A percentile compares a stretch with the other conserved stretches of the same genome.
Evolutionary conservation across 2,113 vertebrate genomes (phyloP).

Genomic region (Bufo gargarizans): DNA sequence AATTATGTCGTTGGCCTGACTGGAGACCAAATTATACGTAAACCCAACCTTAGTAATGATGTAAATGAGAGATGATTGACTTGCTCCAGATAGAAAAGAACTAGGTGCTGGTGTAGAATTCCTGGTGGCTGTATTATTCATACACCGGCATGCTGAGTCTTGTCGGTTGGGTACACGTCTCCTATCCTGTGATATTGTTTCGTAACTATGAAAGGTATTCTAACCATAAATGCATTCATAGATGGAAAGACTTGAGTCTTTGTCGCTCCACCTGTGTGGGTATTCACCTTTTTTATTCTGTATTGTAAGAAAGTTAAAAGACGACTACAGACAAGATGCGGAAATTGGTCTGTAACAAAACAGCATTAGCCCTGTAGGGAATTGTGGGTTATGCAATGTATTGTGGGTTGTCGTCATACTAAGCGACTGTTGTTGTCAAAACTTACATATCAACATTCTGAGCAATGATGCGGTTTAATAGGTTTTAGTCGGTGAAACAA

Average conservation of each 20-base stretch:
- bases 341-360: neutral
- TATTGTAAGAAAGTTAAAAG: neutral
- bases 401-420: neutral
- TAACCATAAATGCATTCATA: neutral
- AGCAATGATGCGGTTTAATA: neutral
- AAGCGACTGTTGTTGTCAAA: neutral
- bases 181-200: slow-evolving; percentile 4
- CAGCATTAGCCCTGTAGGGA: neutral
- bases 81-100: neutral
- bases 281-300: neutral
- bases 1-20: neutral
- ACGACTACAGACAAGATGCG: neutral
- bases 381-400: neutral
- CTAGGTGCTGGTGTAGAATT: slow-evolving; percentile 3
- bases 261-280: slow-evolving; percentile 31
- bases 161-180: slow-evolving; percentile 24
- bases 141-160: slow-evolving; percentile 24
- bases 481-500: neutral
- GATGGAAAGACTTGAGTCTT: neutral
- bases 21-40: neutral
- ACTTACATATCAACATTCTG: neutral
- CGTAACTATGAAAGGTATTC: neutral
- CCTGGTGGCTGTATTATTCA: slow-evolving; percentile 5
- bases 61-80: neutral
- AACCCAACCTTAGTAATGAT: neutral